phyloP scores from a whole-genome alignment of 2,888 invertebrate genomes.

The Anaspis maculata region DNA sequence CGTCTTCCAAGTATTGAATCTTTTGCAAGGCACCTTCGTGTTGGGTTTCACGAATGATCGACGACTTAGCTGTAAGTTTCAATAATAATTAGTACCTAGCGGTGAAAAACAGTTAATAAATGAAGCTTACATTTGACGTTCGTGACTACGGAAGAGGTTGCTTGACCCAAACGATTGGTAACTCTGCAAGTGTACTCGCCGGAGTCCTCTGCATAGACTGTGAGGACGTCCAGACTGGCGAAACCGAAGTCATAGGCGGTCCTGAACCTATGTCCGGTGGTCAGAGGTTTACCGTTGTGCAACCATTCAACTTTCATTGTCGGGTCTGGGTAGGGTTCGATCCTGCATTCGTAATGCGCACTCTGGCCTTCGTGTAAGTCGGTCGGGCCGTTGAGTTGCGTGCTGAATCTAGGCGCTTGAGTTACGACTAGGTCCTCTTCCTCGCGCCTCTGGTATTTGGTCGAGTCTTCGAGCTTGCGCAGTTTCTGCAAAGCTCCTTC shows the following conservation, averaged over 20 bases:
- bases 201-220: slow-evolving; percentile 89
- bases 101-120: not conserved
- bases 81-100: not conserved
- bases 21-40: slow-evolving; percentile 89
- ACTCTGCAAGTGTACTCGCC: slow-evolving; percentile 87
- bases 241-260: slow-evolving; percentile 96
- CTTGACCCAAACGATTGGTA: slow-evolving; percentile 78
- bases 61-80: slow-evolving; percentile 62
- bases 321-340: slow-evolving; percentile 87
- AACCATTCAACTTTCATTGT: slow-evolving; percentile 88
- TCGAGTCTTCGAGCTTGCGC: slow-evolving; percentile 74
- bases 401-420: slow-evolving; percentile 77
- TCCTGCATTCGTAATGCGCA: slow-evolving; percentile 86
- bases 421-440: slow-evolving; percentile 73
- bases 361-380: slow-evolving; percentile 80
- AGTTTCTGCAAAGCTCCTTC: slow-evolving; percentile 82
- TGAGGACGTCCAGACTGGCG: slow-evolving; percentile 89
- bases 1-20: slow-evolving; percentile 86
- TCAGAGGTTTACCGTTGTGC: slow-evolving; percentile 83
- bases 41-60: slow-evolving; percentile 82
- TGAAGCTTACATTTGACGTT: slow-evolving; percentile 66
- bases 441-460: slow-evolving; percentile 70
- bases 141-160: slow-evolving; percentile 70
- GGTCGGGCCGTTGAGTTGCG: slow-evolving; percentile 79
- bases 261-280: slow-evolving; percentile 83